Evolutionary conservation across 2,888 invertebrate genomes (phyloP).

Genomic region (Lamproptera curius): DNA sequence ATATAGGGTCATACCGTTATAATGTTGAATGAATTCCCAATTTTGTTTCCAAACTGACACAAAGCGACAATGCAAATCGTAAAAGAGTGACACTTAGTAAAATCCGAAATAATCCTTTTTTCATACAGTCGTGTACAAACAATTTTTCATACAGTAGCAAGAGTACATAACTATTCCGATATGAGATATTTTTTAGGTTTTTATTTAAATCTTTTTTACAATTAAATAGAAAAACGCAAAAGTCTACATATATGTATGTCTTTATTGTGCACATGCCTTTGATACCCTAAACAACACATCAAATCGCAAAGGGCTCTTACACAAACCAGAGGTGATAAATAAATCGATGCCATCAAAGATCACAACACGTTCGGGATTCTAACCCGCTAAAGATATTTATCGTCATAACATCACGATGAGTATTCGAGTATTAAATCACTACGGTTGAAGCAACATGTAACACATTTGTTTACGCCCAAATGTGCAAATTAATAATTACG

Average conservation of each 20-base stretch:
- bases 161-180: no score
- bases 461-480: slow-evolving; percentile 26
- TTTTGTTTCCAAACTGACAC: neutral
- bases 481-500: slow-evolving; percentile 49
- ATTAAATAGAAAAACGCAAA: no score
- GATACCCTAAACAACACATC: slow-evolving; percentile 42
- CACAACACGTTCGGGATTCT: slow-evolving; percentile 28
- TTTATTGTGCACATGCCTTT: no score
- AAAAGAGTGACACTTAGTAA: no score
- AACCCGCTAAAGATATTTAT: slow-evolving; percentile 37
- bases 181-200: no score
- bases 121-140: no score
- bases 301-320: slow-evolving; percentile 38
- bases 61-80: neutral
- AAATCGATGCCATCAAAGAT: slow-evolving; percentile 41
- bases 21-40: no score
- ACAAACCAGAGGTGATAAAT: slow-evolving; percentile 46
- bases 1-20: no score
- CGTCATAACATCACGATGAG: slow-evolving; percentile 40
- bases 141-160: no score
- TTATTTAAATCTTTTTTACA: no score
- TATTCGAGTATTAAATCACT: slow-evolving; percentile 43
- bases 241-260: no score
- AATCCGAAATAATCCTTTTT: no score
- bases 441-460: neutral